A percentile compares a stretch with the other conserved stretches of the same genome.
These are phyloP conservation scores for Choristoneura fumiferana DNA, from an alignment of 1,140 invertebrate genomes.

Conservation along the genomic window DNA sequence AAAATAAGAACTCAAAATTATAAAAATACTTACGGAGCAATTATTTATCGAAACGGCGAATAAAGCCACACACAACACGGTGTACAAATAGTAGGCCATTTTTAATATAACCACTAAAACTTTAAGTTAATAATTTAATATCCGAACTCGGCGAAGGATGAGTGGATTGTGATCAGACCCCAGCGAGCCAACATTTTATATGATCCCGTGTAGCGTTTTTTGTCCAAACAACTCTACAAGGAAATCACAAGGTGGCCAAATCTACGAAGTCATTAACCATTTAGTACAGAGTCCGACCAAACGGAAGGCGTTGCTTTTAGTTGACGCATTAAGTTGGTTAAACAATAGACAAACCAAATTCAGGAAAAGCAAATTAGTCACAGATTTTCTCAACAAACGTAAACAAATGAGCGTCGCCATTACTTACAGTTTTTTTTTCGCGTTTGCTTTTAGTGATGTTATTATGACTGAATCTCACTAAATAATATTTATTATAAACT, in stretches of 20 bases:
- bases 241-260: background rate
- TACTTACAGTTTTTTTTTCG: no score
- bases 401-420: background rate
- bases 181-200: background rate
- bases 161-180: background rate
- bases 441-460: no score
- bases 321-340: background rate
- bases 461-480: no score
- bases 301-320: no score
- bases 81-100: conserved; percentile 4
- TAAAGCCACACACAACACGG: background rate
- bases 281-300: no score
- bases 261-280: conserved; percentile 12
- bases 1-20: no score
- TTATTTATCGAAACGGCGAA: background rate
- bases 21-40: background rate
- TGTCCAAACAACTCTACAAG: conserved; percentile 13
- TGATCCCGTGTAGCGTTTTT: conserved; percentile 2
- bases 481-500: no score
- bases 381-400: background rate
- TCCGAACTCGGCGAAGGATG: background rate
- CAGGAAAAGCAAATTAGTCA: background rate
- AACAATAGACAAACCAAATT: background rate
- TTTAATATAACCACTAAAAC: background rate
- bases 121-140: background rate